Base-by-base conservation (phyloP, 2,797 vertebrate genomes). In the Manis crassicaudata region DNA sequence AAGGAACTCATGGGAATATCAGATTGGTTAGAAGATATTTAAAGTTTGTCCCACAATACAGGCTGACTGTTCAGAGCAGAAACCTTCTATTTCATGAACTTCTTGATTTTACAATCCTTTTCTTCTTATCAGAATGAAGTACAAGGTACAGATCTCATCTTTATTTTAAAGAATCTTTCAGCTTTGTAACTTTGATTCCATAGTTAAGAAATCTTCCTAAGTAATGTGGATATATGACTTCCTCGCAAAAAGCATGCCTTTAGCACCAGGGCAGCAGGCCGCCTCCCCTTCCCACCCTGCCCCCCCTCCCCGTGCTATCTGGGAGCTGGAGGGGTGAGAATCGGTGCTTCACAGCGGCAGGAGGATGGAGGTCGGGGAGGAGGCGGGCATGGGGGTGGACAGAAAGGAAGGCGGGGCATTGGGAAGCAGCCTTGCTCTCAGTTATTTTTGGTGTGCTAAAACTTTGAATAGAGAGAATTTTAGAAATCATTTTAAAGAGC, bases 11-110 rank as follows among this genome's bases (percentile, higher is more conserved):
- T 2, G 37, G 77, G 54, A 21, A 12, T 1, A 6, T 62, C 27
- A 3, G 0, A 18, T 3, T 7, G 32, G 13, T 18, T 50, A 18
- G 72, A 40, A 4, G 2, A 2, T 18, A 27, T 40, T 43, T 76
- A 25, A 37, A 72, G 29, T 20, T 12, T 7, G 13, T 37, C 52
- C 43, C n/a, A 6, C 13, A 4, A 7, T 46, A 58, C 0, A 0
- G 60, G 40, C 21, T 9, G 6, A 56, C 1, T 5, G 29, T 16
- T 75, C 68, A 32, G 73, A 65, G 18, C 14, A 17, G 17, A 65
- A 43, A 29, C 37, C 43, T 73, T 37, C 27, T 2, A 27, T 50
- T 32, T 72, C 11, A 2, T 5, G 3, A 10, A 14, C 67, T 11
- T 35, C 37, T 89, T 11, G 1, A 2, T 35, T 27, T 20, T 70